Conservation (phyloP, 2,113 vertebrate species). For the Pseudonaja textilis region DNA sequence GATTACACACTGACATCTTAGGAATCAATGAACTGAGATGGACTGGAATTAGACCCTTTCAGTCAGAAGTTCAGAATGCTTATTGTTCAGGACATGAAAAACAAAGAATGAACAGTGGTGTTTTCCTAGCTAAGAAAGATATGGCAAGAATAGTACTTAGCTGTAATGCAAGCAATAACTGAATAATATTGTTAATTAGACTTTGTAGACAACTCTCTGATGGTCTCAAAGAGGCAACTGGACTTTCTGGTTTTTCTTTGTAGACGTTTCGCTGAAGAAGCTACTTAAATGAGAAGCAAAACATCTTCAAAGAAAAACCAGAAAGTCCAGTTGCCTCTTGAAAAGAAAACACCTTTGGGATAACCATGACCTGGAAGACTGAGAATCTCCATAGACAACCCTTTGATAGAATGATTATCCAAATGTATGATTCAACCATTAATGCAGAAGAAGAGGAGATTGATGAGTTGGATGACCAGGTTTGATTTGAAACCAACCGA, state of each 20-base stretch:
- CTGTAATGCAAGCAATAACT: neutral
- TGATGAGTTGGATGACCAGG: neutral
- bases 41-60: neutral
- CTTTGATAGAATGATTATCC: neutral
- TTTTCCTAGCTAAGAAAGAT: neutral
- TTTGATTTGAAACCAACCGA: neutral
- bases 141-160: neutral
- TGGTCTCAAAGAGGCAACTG: neutral
- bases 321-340: too few species aligned
- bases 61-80: neutral
- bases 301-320: too few species aligned
- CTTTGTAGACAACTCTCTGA: neutral
- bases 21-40: neutral
- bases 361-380: too few species aligned
- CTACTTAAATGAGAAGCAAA: too few species aligned
- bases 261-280: too few species aligned
- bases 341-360: too few species aligned
- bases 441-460: neutral
- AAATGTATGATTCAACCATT: neutral
- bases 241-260: too few species aligned
- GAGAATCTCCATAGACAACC: neutral
- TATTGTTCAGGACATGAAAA: neutral
- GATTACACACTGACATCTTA: neutral
- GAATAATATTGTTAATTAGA: neutral
- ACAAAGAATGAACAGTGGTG: neutral